Evolutionary conservation across 2,797 vertebrate genomes (phyloP), one percentile per base, ranked within the genome.

Genomic region (Erethizon dorsatum): DNA sequence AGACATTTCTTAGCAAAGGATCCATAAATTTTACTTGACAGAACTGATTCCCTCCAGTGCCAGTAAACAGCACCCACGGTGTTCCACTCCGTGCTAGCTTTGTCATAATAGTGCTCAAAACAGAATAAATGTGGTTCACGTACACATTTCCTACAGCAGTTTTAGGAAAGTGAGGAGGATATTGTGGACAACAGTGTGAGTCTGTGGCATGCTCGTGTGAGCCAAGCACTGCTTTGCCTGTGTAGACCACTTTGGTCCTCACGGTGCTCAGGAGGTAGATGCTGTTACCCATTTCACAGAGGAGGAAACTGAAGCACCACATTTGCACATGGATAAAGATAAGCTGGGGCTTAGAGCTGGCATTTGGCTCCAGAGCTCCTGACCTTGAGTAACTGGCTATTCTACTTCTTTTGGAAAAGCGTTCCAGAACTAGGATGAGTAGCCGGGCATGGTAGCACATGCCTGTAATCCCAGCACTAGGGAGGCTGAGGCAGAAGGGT

Each of bases 1-100:
- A 97, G 57, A 77, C 28, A 89, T 79, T 89, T 89, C 94, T 59
- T 92, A 67, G 52, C 20, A 82, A 96, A 92, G 31, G 52, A 82
- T 87, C 88, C 63, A n/a, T 83, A 94, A 86, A 82, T 80, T 24
- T 73, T 14, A 31, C 80, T 83, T 93, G 28, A 69, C 86, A 85
- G 89, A 26, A 77, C 20, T 65, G n/a, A 93, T 93, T 91, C 17
- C 45, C 41, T 93, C 24, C 47, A 87, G 8, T 47, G 37, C 45
- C 78, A n/a, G 33, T 59, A 67, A 75, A 52, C 41, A 95, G 47
- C 6, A 79, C 20, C 45, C 14, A 80, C 80, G 37, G 73, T 83
- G 5, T 69, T 94, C 54, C 15, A 50, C 79, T 87, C 88, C 69
- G 59, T 57, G 37, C 41, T 77, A 83, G 78, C 63, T 93, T 41